Conservation (phyloP, 2,113 vertebrate genomes). For the Garra rufa region DNA sequence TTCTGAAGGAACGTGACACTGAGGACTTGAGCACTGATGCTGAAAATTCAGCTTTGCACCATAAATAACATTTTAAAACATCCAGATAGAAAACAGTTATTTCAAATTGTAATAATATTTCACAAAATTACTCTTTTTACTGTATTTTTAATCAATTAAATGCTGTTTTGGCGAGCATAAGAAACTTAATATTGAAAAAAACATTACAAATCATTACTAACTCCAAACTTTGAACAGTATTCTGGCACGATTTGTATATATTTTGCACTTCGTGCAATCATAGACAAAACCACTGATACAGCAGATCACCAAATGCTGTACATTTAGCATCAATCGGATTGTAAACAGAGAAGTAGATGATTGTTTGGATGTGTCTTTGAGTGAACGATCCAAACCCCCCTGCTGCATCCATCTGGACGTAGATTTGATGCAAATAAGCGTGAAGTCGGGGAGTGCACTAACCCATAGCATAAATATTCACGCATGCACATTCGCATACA, state of each 20-base stretch:
- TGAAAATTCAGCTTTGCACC: neutral
- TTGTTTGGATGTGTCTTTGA: conserved; percentile 30
- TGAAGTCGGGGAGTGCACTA: conserved; percentile 53
- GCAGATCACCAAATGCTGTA: neutral
- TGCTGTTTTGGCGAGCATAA: neutral
- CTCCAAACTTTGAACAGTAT: neutral
- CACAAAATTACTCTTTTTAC: neutral
- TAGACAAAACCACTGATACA: neutral
- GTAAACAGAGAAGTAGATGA: neutral
- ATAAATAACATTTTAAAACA: neutral
- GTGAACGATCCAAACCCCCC: conserved; percentile 18
- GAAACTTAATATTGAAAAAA: neutral
- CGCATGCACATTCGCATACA: conserved; percentile 60
- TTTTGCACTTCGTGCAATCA: neutral
- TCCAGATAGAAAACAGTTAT: neutral
- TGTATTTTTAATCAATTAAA: neutral
- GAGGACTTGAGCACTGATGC: neutral
- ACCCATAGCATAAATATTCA: conserved; percentile 69
- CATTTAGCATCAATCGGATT: neutral
- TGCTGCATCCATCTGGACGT: conserved; percentile 61
- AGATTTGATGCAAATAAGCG: conserved; percentile 71
- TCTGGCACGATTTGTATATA: neutral
- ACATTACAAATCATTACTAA: neutral
- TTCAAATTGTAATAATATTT: neutral
- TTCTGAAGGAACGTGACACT: neutral